Evolutionary conservation across 2,113 vertebrate genomes (phyloP), one percentile per base, ranked within the genome.

Genomic region (Oreotragus oreotragus): DNA sequence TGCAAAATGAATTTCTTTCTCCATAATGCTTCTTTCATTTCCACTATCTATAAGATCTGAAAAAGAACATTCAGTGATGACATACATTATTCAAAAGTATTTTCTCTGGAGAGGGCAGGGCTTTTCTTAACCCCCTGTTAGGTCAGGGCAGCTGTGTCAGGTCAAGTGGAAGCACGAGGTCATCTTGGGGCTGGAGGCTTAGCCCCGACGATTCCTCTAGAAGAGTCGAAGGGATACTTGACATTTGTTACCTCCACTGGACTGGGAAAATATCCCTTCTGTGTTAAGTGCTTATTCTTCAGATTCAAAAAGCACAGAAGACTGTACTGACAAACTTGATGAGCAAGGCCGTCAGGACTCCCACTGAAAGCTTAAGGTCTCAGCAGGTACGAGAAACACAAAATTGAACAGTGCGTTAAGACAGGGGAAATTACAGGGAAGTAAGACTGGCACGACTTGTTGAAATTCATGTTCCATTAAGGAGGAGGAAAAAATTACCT

Each of bases 31-130:
- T 64, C 66, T 88, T 94, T 96, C 47, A 66, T 83, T 79, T 14
- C 58, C 30, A 58, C 28, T 3, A 2, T 95, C 87, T 83, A 55
- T 57, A 90, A 92, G 33, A 88, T 70, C 86, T 70, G 66, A 83
- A 81, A 92, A 93, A 94, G 76, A 96, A 53, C 8, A 73, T 60
- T 70, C 64, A 81, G 49, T 81, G 70, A 76, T 92, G 81, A 60
- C 62, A 86, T 90, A 83, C 21, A 60, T 90, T 95, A 97, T 97
- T 97, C 84, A 95, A 77, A 97, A 90, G 27, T 39, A 21, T 45
- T 85, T 92, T 92, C 43, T 80, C n/a, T 92, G 62, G 53, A 92
- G 58, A 91, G 51, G 36, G n/a, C 19, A 92, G 21, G 21, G 21
- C n/a, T 58, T 33, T 53, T 45, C 62, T 88, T 36, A 70, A 49